phyloP scores from a whole-genome alignment of 2,888 invertebrate species.

The Ceratothoa steindachneri region DNA sequence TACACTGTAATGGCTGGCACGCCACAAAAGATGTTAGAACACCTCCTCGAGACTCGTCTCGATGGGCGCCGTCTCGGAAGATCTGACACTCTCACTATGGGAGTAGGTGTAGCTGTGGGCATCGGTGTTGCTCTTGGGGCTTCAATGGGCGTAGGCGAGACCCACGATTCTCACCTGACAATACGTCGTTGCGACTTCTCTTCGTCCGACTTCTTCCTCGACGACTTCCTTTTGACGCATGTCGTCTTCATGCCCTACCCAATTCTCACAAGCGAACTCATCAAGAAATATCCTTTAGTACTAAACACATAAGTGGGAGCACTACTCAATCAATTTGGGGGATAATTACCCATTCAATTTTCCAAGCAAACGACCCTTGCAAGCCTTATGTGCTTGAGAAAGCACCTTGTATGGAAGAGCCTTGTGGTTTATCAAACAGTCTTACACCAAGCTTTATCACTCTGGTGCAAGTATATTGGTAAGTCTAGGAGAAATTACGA shows the following conservation, averaged over 20 bases:
- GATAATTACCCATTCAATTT: no score
- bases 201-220: conserved; percentile 68
- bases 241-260: conserved; percentile 75
- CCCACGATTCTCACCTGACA: conserved; percentile 36
- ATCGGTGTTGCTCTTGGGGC: conserved; percentile 49
- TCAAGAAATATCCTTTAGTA: conserved; percentile 76
- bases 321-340: no score
- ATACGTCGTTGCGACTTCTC: conserved; percentile 48
- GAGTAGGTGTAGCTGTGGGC: conserved; percentile 49
- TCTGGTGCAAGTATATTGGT: no score
- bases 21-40: conserved; percentile 79
- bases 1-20: conserved; percentile 84
- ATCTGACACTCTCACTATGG: neutral
- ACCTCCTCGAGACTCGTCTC: conserved; percentile 73
- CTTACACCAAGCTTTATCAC: no score
- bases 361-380: no score
- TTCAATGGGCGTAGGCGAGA: conserved; percentile 52
- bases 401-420: no score
- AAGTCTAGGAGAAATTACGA: no score
- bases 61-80: conserved; percentile 57
- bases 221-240: conserved; percentile 77
- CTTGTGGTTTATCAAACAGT: no score
- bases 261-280: conserved; percentile 67
- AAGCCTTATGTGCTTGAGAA: no score
- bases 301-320: conserved; percentile 49